Evolutionary conservation across 64 coral and sea anemone genomes (phyloP), one percentile per base, ranked within the genome.

Genomic region (Porites lutea): DNA sequence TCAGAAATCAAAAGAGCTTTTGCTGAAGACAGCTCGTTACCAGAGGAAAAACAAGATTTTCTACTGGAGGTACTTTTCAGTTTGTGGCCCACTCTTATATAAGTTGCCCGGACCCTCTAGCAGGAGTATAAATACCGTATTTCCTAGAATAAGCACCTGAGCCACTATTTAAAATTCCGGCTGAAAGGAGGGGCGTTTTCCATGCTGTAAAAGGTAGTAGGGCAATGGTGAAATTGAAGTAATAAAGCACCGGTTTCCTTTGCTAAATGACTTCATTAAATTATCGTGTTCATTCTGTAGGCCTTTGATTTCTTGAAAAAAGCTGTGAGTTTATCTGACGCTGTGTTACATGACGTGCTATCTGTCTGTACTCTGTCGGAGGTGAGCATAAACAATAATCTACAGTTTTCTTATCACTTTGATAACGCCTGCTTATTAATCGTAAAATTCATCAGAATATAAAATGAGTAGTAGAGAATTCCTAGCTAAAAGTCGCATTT

Each of bases 11-110:
- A 83, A 57, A 95, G 82, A 79, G 20, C 89, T 65, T 90, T 95
- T 74, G 91, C 94, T 27, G 93, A 95, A 13, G 74, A 88, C 54
- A 86, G 89, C 52, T 77, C 19, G 15, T 91, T 46, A 3, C 49
- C 71, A 66, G 82, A 90, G 62, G 96, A 95, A 45, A 92, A 69
- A 59, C 90, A 93, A 3, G 83, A 93, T 9, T 74, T 70, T 8
- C 86, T 95, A 18, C 67, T 98, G 18, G 93, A 98, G 94, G 96
- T 94, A 80, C 78, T 14, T 4, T 15, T n/a, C 48, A 6, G 46
- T 16, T 51, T 6, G 0, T 37, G 27, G 27, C 27, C 0, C 73
- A 18, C 47, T 45, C 73, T 7, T 18, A 7, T 12, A 51, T 14
- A 37, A 37, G 27, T 37, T 37, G 27, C 27, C 0, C 27, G 27